Evolutionary conservation across 1,140 invertebrate genomes (phyloP).

Genomic region (Orussus abietinus): DNA sequence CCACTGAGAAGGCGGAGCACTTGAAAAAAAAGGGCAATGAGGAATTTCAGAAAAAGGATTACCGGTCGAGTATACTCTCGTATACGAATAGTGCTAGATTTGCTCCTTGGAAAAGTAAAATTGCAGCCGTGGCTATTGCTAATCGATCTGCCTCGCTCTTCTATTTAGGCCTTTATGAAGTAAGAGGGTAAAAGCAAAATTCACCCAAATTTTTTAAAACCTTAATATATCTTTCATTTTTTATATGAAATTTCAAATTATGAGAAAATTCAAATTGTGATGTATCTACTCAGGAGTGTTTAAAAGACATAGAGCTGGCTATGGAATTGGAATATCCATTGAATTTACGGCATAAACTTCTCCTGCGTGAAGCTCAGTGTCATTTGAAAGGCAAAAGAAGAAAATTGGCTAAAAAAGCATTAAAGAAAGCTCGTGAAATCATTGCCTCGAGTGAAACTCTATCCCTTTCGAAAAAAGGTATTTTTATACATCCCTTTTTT

Average conservation of each 20-base stretch:
- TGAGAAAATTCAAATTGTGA: slow-evolving; percentile 4
- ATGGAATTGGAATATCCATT: slow-evolving; percentile 40
- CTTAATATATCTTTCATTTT: background rate
- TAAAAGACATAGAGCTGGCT: slow-evolving; percentile 45
- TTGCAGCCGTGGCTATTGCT: slow-evolving; percentile 43
- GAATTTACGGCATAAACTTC: slow-evolving; percentile 42
- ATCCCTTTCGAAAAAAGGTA: slow-evolving; percentile 34
- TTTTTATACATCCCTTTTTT: slow-evolving; percentile 5
- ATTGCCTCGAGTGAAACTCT: slow-evolving; percentile 26
- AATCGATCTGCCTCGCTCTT: slow-evolving; percentile 52
- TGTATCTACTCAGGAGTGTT: slow-evolving; percentile 36
- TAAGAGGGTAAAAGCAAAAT: slow-evolving; percentile 19
- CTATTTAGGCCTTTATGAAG: slow-evolving; percentile 39
- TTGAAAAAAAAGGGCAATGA: slow-evolving; percentile 39
- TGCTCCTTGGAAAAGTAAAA: slow-evolving; percentile 34
- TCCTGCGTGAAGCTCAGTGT: slow-evolving; percentile 40
- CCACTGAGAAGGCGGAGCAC: slow-evolving; percentile 23
- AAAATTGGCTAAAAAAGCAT: slow-evolving; percentile 28
- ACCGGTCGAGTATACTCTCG: slow-evolving; percentile 30
- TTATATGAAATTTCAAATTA: slow-evolving; percentile 11
- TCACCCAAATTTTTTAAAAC: slow-evolving; percentile 6
- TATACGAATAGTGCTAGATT: slow-evolving; percentile 46
- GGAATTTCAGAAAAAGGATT: slow-evolving; percentile 41
- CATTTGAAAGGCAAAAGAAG: slow-evolving; percentile 34
- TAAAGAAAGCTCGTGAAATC: slow-evolving; percentile 25